phyloP scores from a whole-genome alignment of 2,888 invertebrate species.

The Cephus nigrinus region DNA sequence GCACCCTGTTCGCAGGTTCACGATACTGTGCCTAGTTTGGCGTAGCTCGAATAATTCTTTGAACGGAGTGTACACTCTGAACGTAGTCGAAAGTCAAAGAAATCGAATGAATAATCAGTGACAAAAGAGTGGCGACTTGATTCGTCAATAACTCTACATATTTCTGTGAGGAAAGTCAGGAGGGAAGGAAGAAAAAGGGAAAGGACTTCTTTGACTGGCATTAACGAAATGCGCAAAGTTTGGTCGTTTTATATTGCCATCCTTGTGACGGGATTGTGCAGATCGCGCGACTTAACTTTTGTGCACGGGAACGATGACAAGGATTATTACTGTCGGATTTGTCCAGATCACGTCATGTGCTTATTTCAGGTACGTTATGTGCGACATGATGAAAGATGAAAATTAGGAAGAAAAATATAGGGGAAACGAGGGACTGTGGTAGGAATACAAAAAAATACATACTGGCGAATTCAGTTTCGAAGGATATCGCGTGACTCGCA shows the following conservation, averaged over 20 bases:
- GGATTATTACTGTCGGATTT: conserved; percentile 51
- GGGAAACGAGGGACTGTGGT: background rate
- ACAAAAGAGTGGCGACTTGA: background rate
- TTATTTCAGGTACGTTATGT: conserved; percentile 48
- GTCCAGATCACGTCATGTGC: conserved; percentile 54
- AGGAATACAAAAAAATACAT: background rate
- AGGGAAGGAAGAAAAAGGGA: background rate
- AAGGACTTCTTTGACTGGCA: background rate
- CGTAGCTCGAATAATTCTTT: background rate
- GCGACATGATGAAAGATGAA: background rate
- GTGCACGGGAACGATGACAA: conserved; percentile 17
- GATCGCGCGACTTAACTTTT: background rate
- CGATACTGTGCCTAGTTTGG: background rate
- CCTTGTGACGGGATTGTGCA: background rate
- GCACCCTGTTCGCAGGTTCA: background rate
- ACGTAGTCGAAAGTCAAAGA: background rate
- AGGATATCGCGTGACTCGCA: background rate
- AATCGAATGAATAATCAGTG: background rate
- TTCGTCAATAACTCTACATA: background rate
- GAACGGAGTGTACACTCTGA: background rate
- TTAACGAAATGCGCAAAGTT: background rate
- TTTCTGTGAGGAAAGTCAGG: background rate
- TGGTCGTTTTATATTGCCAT: background rate
- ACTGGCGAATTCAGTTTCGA: background rate
- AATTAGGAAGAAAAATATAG: background rate